A percentile compares a stretch with the other conserved stretches of the same genome.
Conservation (phyloP, 2,888 invertebrate species). For the Caenorhabditis wallacei region DNA sequence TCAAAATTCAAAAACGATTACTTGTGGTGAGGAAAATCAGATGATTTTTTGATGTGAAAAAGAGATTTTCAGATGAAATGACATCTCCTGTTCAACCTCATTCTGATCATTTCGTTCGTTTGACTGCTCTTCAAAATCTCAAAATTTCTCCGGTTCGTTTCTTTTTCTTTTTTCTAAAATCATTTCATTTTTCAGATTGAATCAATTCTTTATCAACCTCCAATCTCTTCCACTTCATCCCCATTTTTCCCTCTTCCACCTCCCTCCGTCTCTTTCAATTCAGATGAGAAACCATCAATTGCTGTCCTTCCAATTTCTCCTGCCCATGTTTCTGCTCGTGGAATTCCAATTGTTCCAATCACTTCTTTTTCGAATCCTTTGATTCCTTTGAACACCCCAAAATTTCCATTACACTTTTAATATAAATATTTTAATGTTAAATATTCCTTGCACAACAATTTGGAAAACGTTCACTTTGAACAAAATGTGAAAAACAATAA, state of each 20-base stretch:
- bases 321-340: conserved; percentile 53
- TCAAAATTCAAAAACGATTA: conserved; percentile 11
- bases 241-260: conserved; percentile 29
- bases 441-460: too few species aligned
- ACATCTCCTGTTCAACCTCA: conserved; percentile 43
- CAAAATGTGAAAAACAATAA: conserved; percentile 27
- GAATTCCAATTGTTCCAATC: conserved; percentile 53
- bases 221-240: conserved; percentile 36
- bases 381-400: conserved; percentile 23
- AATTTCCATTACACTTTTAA: conserved; percentile 6
- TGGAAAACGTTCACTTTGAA: conserved; percentile 25
- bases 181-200: conserved; percentile 60
- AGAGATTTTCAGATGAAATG: conserved; percentile 34
- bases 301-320: conserved; percentile 53
- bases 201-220: conserved; percentile 52
- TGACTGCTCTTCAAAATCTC: conserved; percentile 63
- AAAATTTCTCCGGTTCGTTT: conserved; percentile 51
- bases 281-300: conserved; percentile 24
- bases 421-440: not conserved
- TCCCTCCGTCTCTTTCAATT: conserved; percentile 32
- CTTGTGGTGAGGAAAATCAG: conserved; percentile 30
- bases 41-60: too few species aligned
- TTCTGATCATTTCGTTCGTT: conserved; percentile 28
- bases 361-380: conserved; percentile 32
- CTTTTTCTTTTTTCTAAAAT: too few species aligned